Evolutionary conservation across 1,140 invertebrate species (phyloP).

Genomic region (Diabrotica virgifera): DNA sequence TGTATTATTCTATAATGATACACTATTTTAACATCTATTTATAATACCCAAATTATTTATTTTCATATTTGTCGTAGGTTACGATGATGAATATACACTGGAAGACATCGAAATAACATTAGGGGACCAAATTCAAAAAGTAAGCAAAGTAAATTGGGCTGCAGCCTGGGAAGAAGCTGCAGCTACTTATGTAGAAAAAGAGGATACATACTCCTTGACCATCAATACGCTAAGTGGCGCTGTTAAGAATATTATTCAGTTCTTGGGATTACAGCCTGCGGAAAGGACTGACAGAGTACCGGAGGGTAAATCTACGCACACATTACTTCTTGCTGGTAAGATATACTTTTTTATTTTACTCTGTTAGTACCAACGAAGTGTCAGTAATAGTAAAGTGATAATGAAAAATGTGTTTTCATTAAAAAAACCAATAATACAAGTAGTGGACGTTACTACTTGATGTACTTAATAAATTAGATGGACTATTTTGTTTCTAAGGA

Average conservation of each 20-base stretch:
- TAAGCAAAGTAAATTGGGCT: constrained; percentile 76
- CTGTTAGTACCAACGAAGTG: no score
- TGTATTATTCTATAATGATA: background rate
- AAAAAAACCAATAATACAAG: no score
- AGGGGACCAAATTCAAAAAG: constrained; percentile 87
- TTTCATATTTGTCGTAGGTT: constrained; percentile 42
- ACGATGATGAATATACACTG: constrained; percentile 68
- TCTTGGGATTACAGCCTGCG: constrained; percentile 84
- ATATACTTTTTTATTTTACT: background rate
- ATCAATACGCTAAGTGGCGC: constrained; percentile 82
- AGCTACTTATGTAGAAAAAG: constrained; percentile 66
- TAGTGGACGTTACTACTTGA: no score
- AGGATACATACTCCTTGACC: constrained; percentile 88
- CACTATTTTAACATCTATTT: background rate
- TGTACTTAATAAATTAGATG: no score
- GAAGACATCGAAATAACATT: constrained; percentile 92
- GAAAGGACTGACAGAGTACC: constrained; percentile 83
- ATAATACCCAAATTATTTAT: no score
- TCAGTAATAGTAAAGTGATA: no score
- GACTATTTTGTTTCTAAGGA: no score
- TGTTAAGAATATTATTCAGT: constrained; percentile 81
- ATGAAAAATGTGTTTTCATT: no score
- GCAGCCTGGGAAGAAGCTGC: constrained; percentile 68
- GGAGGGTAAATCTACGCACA: constrained; percentile 80
- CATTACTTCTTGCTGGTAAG: constrained; percentile 71